Percentiles rank a stretch among this genome's conserved stretches.
phyloP scores from a whole-genome alignment of 2,113 vertebrate genomes.

The Melanostigma gelatinosum region DNA sequence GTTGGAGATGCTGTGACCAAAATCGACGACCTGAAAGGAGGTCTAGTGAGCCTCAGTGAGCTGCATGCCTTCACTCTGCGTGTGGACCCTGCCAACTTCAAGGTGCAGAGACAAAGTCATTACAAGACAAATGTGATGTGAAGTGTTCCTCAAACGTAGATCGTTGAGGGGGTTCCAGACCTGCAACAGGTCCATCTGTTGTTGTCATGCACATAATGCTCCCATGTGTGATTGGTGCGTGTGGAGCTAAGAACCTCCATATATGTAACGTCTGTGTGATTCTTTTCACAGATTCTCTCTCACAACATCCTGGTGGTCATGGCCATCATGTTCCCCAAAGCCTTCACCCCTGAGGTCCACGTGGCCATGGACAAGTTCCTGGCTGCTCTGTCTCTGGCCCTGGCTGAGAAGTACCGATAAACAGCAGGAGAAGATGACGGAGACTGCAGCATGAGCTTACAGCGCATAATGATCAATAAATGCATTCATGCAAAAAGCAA shows the following conservation, averaged over 20 bases:
- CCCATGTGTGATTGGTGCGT: background rate
- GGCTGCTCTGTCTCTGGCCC: slow-evolving; percentile 60
- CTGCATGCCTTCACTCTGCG: slow-evolving; percentile 88
- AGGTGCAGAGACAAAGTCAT: slow-evolving; percentile 9
- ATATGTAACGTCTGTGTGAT: background rate
- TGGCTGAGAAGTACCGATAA: slow-evolving; percentile 80
- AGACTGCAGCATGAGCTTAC: background rate
- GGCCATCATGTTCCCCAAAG: slow-evolving; percentile 60
- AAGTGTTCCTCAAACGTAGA: background rate
- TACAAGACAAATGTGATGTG: accelerated
- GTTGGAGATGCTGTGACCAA: slow-evolving; percentile 75
- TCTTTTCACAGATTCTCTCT: slow-evolving; percentile 64
- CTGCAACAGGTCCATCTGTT: background rate
- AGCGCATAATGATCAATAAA: slow-evolving; percentile 2
- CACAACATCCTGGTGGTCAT: slow-evolving; percentile 75
- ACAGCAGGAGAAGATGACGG: background rate
- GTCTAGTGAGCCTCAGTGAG: slow-evolving; percentile 85
- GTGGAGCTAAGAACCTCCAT: background rate
- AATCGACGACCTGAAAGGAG: slow-evolving; percentile 80
- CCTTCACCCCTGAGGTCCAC: slow-evolving; percentile 81
- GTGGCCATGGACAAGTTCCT: slow-evolving; percentile 81
- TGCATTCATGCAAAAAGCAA: background rate
- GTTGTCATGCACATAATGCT: background rate
- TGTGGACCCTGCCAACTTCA: slow-evolving; percentile 89
- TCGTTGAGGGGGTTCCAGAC: background rate